phyloP scores from a whole-genome alignment of 2,113 vertebrate genomes.

The Monopterus albus region DNA sequence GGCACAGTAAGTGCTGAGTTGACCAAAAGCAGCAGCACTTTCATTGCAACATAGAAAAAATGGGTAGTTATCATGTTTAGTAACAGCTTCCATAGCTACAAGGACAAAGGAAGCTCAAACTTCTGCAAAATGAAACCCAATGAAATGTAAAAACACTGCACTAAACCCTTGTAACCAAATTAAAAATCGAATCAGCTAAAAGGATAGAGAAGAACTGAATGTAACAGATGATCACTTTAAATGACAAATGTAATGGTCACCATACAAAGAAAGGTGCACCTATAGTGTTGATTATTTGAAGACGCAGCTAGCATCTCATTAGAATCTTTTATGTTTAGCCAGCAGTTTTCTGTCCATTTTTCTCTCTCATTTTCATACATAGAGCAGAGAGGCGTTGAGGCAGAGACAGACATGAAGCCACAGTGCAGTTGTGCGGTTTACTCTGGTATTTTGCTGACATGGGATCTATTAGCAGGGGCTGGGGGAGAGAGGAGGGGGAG shows the following conservation, averaged over 20 bases:
- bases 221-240: background rate
- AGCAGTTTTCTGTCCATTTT: conserved; percentile 39
- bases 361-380: conserved; percentile 21
- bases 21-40: conserved; percentile 50
- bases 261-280: background rate
- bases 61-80: conserved; percentile 49
- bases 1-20: conserved; percentile 57
- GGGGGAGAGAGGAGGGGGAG: conserved; percentile 18
- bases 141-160: background rate
- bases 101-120: conserved; percentile 33
- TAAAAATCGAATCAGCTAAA: background rate
- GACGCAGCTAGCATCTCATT: background rate
- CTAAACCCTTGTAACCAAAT: background rate
- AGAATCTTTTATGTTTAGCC: conserved; percentile 18
- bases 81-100: conserved; percentile 41
- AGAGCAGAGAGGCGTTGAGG: conserved; percentile 53
- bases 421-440: conserved; percentile 77
- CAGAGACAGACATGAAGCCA: conserved; percentile 73
- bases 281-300: conserved; percentile 4
- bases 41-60: conserved; percentile 32
- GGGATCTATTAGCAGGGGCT: conserved; percentile 74
- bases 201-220: background rate
- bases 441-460: conserved; percentile 79
- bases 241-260: background rate
- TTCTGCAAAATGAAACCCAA: conserved; percentile 30